These are phyloP conservation scores for Thrips palmi DNA, from an alignment of 1,140 invertebrate species.

Conservation along the genomic window DNA sequence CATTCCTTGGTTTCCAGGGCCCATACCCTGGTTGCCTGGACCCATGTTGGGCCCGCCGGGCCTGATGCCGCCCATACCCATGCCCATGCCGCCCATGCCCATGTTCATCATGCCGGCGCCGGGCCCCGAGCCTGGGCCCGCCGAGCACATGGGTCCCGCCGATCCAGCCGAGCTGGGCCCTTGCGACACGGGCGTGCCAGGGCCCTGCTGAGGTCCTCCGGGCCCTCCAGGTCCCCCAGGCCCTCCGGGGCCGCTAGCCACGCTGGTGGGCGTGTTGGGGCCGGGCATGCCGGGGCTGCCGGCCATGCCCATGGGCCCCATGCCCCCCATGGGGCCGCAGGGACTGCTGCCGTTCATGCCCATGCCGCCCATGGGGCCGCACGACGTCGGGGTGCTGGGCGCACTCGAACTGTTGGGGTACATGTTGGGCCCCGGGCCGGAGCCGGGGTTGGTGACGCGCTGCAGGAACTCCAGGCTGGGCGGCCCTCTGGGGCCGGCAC, in stretches of 20 bases:
- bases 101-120: conserved; percentile 15
- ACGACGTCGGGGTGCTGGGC: conserved; percentile 11
- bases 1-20: conserved; percentile 15
- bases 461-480: conserved; percentile 85
- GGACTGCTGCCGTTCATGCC: conserved; percentile 19
- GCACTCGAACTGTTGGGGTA: conserved; percentile 46
- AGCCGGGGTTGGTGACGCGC: conserved; percentile 61
- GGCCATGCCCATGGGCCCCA: conserved; percentile 12
- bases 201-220: too few relatives aligned
- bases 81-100: conserved; percentile 16
- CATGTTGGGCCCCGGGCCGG: conserved; percentile 50
- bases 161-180: too few relatives aligned
- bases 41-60: conserved; percentile 17
- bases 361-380: conserved; percentile 22
- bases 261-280: too few relatives aligned
- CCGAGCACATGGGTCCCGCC: too few relatives aligned
- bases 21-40: conserved; percentile 17
- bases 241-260: too few relatives aligned
- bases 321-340: conserved; percentile 19
- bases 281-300: too few relatives aligned
- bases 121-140: conserved; percentile 12
- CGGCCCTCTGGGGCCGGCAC: conserved; percentile 46
- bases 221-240: too few relatives aligned
- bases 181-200: too few relatives aligned
- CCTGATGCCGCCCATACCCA: conserved; percentile 18